A percentile compares a stretch with the other conserved stretches of the same genome.
These are phyloP conservation scores for Siniperca knerii DNA, from an alignment of 2,113 vertebrate genomes.

Conservation along the genomic window DNA sequence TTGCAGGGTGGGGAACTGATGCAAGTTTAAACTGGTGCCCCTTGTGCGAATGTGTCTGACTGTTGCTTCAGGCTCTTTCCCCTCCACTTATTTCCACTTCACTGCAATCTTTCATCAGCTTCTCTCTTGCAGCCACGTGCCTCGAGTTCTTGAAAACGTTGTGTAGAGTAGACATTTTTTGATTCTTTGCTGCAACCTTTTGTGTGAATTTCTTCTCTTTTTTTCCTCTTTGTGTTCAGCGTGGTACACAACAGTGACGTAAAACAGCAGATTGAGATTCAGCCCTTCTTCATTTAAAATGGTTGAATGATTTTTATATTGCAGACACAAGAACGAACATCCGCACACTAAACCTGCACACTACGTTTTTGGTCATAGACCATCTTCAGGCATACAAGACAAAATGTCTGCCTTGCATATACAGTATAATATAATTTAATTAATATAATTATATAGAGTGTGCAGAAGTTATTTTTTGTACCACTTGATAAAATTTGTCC, in stretches of 20 bases:
- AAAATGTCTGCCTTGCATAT: not conserved
- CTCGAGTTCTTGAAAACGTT: not conserved
- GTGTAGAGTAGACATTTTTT: not conserved
- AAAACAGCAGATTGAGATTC: not conserved
- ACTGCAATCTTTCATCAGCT: not conserved
- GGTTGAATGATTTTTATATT: not conserved
- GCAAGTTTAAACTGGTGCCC: not conserved
- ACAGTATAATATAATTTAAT: too few relatives aligned
- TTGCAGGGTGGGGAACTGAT: not conserved
- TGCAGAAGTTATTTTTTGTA: not conserved
- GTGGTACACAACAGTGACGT: not conserved
- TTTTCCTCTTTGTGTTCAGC: too few relatives aligned
- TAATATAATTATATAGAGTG: not conserved
- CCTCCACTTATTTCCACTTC: not conserved
- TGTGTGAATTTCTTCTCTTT: not conserved
- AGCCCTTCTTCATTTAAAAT: not conserved
- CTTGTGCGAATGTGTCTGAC: not conserved
- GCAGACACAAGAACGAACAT: not conserved
- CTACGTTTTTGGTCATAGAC: not conserved
- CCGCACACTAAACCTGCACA: not conserved
- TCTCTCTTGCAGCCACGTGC: not conserved
- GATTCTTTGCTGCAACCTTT: not conserved
- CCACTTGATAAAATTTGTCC: not conserved
- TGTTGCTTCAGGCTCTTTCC: not conserved
- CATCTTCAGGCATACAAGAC: not conserved